phyloP scores from a whole-genome alignment of 64 coral and sea anemone genomes.

The Pocillopora damicornis region DNA sequence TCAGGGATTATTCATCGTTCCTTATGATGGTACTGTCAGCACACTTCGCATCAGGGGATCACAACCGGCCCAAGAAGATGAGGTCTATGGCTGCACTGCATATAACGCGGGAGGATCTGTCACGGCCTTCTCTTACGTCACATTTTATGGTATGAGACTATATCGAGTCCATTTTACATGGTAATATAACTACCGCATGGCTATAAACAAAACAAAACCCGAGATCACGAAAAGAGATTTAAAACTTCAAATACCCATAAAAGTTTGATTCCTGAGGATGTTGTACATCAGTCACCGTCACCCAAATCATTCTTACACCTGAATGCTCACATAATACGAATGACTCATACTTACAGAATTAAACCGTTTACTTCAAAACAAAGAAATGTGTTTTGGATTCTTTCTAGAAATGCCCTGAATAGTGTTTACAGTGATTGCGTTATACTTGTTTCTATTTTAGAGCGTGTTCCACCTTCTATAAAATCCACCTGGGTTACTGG shows the following conservation, averaged over 20 bases:
- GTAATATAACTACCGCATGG: too few relatives aligned
- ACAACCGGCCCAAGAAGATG: background rate
- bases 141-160: constrained; percentile 1
- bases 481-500: constrained; percentile 23
- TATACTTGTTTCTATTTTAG: constrained; percentile 11
- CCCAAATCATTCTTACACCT: too few relatives aligned
- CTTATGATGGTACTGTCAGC: constrained; percentile 13
- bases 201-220: too few relatives aligned
- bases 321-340: too few relatives aligned
- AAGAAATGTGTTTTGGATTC: too few relatives aligned
- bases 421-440: background rate
- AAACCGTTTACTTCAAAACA: too few relatives aligned
- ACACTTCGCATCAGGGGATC: constrained; percentile 12
- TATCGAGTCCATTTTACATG: too few relatives aligned
- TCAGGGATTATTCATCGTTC: background rate
- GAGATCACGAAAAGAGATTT: too few relatives aligned
- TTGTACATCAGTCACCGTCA: too few relatives aligned
- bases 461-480: constrained; percentile 1
- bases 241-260: too few relatives aligned
- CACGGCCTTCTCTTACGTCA: constrained; percentile 27
- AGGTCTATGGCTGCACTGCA: constrained; percentile 4
- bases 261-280: too few relatives aligned
- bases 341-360: too few relatives aligned
- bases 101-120: constrained; percentile 12
- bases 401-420: background rate